phyloP scores from a whole-genome alignment of 2,797 vertebrate genomes.

The Parauchenoglanis punctatus region DNA sequence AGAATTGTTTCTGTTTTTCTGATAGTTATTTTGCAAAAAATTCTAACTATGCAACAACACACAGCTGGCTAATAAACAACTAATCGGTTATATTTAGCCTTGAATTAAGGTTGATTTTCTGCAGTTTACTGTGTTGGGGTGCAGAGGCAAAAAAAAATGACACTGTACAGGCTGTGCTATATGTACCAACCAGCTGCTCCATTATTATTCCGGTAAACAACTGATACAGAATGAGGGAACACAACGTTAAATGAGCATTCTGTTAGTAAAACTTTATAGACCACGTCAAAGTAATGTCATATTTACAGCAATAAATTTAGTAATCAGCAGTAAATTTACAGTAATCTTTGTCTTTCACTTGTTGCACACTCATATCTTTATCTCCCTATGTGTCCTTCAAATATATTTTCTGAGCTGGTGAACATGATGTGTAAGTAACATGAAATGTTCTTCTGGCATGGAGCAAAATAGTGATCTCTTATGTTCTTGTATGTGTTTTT shows the following conservation, averaged over 20 bases:
- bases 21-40: not conserved
- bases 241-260: not conserved
- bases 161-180: not conserved
- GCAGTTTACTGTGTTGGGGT: not conserved
- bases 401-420: not conserved
- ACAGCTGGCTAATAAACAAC: not conserved
- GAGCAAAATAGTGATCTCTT: not conserved
- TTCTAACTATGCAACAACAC: not conserved
- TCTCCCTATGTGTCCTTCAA: not conserved
- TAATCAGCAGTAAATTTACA: too few relatives aligned
- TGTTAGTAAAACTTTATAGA: not conserved
- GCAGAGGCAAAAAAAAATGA: not conserved
- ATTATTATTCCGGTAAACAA: not conserved
- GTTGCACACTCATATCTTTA: not conserved
- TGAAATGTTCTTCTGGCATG: not conserved
- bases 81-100: not conserved
- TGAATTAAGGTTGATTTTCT: not conserved
- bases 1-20: not conserved
- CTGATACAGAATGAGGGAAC: not conserved
- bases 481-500: not conserved
- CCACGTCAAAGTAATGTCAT: not conserved
- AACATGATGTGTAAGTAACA: not conserved
- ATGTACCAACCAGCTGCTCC: not conserved
- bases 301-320: not conserved
- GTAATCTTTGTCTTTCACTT: not conserved